Evolutionary conservation across 2,113 vertebrate species (phyloP), one percentile per base, ranked within the genome.

Genomic region (Felis catus): DNA sequence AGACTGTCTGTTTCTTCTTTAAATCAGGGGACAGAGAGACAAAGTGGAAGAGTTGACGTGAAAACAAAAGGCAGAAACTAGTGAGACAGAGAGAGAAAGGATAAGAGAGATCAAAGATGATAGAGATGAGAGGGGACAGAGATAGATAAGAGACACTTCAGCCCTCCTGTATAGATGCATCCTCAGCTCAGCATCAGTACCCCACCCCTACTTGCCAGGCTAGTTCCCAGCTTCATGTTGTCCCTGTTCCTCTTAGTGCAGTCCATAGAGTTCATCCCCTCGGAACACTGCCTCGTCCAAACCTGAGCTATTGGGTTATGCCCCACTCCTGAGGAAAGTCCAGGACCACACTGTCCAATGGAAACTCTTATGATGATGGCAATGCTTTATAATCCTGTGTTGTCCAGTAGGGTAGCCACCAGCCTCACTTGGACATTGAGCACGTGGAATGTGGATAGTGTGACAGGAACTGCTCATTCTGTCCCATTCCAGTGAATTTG

Each of bases 341-440:
- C 33, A 25, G 58, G 36, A 66, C 18, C 70, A 41, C 12, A 1
- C 18, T 3, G 13, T 53, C 33, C 4, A 3, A 4, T 4, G 33
- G 19, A n/a, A 7, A 19, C 33, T 18, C 55, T 70, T 21, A 2
- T 0, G 7, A 18, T 7, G 58, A 1, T 19, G 45, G 45, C 5
- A 1, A 1, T 8, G 61, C 27, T 29, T 45, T 41, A 4, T 1
- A 4, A 66, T 10, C 41, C 71, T 53, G 19, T 25, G 25, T 45
- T 9, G 45, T n/a, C 61, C 82, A 33, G 1, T 11, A 53, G 3
- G 5, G 82, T 5, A 9, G 33, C 45, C 58, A 7, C 71, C 4
- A 25, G 71, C 58, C 18, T 25, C 27, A 13, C 2, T 4, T 7
- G 33, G 27, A n/a, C 51, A 0, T 12, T 4, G 70, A 65, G 33